phyloP scores from a whole-genome alignment of 2,113 vertebrate genomes.

The Plectropomus leopardus region DNA sequence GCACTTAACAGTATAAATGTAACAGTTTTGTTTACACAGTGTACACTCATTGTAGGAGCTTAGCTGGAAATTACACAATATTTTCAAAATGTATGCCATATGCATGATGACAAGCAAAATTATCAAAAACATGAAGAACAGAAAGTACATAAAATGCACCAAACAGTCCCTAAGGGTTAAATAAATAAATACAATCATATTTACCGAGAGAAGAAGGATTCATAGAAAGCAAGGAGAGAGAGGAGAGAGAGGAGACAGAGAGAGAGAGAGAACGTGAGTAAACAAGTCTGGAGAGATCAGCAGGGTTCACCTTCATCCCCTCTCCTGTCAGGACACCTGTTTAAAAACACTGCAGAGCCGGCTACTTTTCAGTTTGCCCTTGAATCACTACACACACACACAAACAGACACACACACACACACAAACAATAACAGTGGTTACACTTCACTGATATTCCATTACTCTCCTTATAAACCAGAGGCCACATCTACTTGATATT shows the following conservation, averaged over 20 bases:
- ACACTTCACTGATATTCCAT: conserved; percentile 15
- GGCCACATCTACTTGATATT: conserved; percentile 49
- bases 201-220: background rate
- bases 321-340: conserved; percentile 56
- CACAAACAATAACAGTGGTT: background rate
- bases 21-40: no score
- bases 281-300: conserved; percentile 10
- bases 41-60: no score
- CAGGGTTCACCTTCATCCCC: conserved; percentile 55
- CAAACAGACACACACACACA: conserved; percentile 9
- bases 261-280: no score
- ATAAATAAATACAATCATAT: no score
- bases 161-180: no score
- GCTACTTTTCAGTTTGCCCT: conserved; percentile 54
- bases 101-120: no score
- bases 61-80: no score
- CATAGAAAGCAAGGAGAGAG: background rate
- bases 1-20: no score
- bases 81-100: no score
- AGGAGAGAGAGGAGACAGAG: background rate
- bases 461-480: conserved; percentile 37
- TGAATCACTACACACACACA: conserved; percentile 44
- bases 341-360: conserved; percentile 29
- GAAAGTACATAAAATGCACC: no score
- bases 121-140: no score